Evolutionary conservation across 2,797 vertebrate species (phyloP).

Genomic region (Iguana delicatissima): DNA sequence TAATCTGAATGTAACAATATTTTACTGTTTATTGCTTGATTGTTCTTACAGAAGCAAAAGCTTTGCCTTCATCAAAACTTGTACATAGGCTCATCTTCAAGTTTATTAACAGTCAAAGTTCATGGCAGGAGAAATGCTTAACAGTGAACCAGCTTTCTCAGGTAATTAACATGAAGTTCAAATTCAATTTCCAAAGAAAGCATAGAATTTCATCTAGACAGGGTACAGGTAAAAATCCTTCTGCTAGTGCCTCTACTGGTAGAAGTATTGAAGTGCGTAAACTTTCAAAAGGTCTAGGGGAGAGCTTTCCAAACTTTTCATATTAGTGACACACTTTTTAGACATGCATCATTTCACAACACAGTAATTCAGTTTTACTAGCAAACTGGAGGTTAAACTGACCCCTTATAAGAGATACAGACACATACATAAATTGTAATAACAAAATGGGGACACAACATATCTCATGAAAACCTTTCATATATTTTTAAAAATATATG

Average conservation of each 20-base stretch:
- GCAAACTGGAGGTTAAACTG: no score
- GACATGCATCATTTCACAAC: no score
- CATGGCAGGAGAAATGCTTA: slow-evolving; percentile 76
- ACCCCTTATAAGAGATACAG: no score
- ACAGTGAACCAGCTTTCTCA: slow-evolving; percentile 74
- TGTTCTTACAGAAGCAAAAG: slow-evolving; percentile 75
- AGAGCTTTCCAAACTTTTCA: neutral
- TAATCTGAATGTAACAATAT: neutral
- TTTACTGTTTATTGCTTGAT: neutral
- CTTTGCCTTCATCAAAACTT: slow-evolving; percentile 79
- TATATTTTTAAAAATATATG: no score
- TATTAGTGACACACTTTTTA: no score
- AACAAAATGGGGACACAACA: no score
- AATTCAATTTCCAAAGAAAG: neutral
- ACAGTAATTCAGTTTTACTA: no score
- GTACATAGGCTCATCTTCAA: slow-evolving; percentile 82
- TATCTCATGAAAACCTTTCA: no score
- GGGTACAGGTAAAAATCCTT: slow-evolving; percentile 34
- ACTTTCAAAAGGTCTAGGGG: neutral
- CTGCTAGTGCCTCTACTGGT: neutral
- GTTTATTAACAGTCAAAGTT: slow-evolving; percentile 74
- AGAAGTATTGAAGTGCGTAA: neutral
- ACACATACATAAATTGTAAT: no score
- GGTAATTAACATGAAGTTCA: slow-evolving; percentile 72
- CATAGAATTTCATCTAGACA: slow-evolving; percentile 2